These are phyloP conservation scores for Montipora capitata DNA, from an alignment of 92 coral and sea anemone species.

Conservation along the genomic window DNA sequence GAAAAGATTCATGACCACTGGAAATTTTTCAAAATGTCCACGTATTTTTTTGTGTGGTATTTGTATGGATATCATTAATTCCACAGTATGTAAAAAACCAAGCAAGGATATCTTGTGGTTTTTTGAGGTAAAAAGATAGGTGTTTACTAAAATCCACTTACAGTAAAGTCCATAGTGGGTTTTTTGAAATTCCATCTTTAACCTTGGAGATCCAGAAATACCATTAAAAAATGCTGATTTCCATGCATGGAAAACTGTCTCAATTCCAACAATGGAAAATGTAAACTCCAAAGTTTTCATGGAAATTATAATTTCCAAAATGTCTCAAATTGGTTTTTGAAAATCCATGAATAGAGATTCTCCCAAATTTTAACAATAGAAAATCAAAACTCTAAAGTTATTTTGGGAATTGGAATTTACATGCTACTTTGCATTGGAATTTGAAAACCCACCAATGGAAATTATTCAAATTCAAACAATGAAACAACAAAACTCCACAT, in stretches of 20 bases:
- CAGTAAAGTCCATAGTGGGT: conserved; percentile 7
- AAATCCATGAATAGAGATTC: conserved; percentile 18
- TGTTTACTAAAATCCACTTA: not conserved
- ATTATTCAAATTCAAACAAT: not conserved
- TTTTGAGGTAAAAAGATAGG: not conserved
- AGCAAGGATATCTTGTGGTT: conserved; percentile 27
- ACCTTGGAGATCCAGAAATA: not conserved
- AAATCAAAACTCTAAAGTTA: conserved; percentile 11
- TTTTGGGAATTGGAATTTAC: conserved; percentile 11
- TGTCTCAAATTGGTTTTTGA: conserved; percentile 15
- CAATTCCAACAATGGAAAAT: conserved; percentile 1
- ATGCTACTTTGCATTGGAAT: conserved; percentile 16
- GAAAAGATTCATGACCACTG: not conserved
- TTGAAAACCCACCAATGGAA: conserved; percentile 10
- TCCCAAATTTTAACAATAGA: conserved; percentile 16
- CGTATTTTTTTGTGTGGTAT: conserved; percentile 2
- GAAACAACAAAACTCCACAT: not conserved
- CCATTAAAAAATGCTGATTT: conserved; percentile 2
- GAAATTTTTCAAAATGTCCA: conserved; percentile 25
- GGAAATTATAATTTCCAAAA: conserved; percentile 30
- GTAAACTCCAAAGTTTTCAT: conserved; percentile 27
- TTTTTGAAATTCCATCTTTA: conserved; percentile 7
- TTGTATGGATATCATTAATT: conserved; percentile 12
- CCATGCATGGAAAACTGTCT: conserved; percentile 28
- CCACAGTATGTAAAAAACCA: conserved; percentile 15